Base-by-base conservation (phyloP, 2,888 invertebrate species). In the Neoaliturus tenellus region DNA sequence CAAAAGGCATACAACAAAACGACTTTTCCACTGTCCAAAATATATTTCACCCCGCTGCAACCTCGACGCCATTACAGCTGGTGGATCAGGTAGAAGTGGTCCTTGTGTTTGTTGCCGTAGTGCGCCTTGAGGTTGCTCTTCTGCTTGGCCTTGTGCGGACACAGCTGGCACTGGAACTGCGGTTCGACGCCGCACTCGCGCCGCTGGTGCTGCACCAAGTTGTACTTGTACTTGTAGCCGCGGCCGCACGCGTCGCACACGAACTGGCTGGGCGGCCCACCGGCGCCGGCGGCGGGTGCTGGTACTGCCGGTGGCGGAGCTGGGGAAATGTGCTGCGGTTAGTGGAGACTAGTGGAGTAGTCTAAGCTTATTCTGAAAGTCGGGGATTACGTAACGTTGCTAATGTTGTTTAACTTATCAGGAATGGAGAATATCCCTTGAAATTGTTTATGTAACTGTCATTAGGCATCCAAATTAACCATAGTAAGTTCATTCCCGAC, bases 181-280 rank as follows among this genome's bases (percentile, higher is more conserved):
- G 90, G 90, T 83, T 89, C 86, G 81, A 89, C 89, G 33, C 90
- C 90, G 85, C 90, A 90, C 82, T 91, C 91, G 87, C 90, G 90
- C 81, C 89, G 89, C 84, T 88, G 88, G 87, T 90, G 90, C 12
- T 90, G 88, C 73, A 89, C 89, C 87, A 90, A 86, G 80, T 83
- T 85, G 28, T 69, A 48, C 28, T 86, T 84, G 58, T 82, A 73
- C 28, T 82, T 82, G 73, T 82, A 82, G 3, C 20, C 31, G 14
- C 82, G 51, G 4, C 73, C 73, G 25, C 82, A 82, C 17, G 20
- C 73, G 10, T 82, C 73, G 31, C 82, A 82, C 5, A 6, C 20
- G 55, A 55, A 78, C 23, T 3, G 20, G 17, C 10, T n/a, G 10
- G 51, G 51, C 4, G 8, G 4, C n/a, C 10, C 51, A 14, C 51